Evolutionary conservation across 2,797 vertebrate genomes (phyloP).

Genomic region (Pithecia hirsuta): DNA sequence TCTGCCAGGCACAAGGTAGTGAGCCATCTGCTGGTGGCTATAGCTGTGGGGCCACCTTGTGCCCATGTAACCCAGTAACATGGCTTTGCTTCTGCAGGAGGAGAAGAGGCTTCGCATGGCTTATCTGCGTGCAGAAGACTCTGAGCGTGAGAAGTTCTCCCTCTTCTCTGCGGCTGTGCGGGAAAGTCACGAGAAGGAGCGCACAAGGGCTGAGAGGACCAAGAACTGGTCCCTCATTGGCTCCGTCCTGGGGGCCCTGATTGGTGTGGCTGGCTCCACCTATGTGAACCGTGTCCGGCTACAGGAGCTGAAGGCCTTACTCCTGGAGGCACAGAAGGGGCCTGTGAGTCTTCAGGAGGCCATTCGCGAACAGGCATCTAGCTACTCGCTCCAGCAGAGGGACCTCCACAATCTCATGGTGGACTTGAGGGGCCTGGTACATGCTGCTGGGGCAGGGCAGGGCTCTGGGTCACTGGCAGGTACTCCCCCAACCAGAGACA

Average conservation of each 20-base stretch:
- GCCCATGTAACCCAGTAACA: not conserved
- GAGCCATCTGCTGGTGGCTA: not conserved
- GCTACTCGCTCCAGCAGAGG: constrained; percentile 91
- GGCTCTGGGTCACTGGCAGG: constrained; percentile 60
- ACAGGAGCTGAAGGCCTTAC: constrained; percentile 93
- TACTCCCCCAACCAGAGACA: constrained; percentile 32
- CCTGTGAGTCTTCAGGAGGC: constrained; percentile 95
- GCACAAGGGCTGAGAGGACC: constrained; percentile 94
- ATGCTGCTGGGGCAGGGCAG: constrained; percentile 57
- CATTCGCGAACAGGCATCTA: constrained; percentile 91
- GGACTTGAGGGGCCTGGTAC: constrained; percentile 86
- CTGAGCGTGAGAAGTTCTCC: constrained; percentile 94
- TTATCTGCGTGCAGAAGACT: constrained; percentile 89
- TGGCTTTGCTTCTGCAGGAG: constrained; percentile 87
- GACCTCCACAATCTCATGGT: constrained; percentile 89
- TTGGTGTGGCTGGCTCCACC: constrained; percentile 97
- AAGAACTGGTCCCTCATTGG: constrained; percentile 99
- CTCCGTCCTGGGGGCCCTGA: constrained; percentile 94
- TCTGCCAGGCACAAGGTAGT: not conserved
- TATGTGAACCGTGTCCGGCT: constrained; percentile 96
- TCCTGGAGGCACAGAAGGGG: constrained; percentile 96
- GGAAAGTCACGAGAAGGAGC: constrained; percentile 97
- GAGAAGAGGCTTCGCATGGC: constrained; percentile 91
- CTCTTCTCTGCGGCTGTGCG: constrained; percentile 95
- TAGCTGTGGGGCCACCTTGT: not conserved